phyloP scores from a whole-genome alignment of 2,113 vertebrate genomes.

The Pygoscelis antarcticus region DNA sequence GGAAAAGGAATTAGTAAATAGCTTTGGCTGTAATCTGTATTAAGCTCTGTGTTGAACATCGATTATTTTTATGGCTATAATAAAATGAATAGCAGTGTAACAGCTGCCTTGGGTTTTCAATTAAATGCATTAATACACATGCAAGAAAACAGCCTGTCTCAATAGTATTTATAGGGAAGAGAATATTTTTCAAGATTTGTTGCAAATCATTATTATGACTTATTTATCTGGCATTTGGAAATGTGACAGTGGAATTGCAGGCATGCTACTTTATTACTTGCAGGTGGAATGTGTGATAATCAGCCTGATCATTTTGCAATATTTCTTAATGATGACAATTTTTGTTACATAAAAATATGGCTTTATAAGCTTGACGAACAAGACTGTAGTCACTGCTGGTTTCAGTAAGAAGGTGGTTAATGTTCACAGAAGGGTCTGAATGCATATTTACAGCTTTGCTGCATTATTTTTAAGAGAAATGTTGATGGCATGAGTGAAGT shows the following conservation, averaged over 20 bases:
- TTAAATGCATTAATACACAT: conserved; percentile 43
- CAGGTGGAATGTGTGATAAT: conserved; percentile 17
- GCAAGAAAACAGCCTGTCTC: conserved; percentile 38
- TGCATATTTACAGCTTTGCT: neutral
- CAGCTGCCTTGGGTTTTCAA: conserved; percentile 53
- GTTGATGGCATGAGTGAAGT: neutral
- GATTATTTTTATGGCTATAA: conserved; percentile 52
- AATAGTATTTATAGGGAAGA: conserved; percentile 21
- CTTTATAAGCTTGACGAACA: neutral
- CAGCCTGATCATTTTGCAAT: neutral
- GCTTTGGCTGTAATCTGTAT: conserved; percentile 39
- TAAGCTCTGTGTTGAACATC: conserved; percentile 34
- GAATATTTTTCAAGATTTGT: conserved; percentile 16
- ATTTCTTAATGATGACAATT: neutral
- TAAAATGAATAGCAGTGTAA: conserved; percentile 36
- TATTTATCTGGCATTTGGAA: neutral
- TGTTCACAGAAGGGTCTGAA: neutral
- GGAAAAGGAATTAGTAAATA: conserved; percentile 37
- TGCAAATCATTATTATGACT: neutral
- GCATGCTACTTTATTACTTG: conserved; percentile 37
- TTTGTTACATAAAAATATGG: neutral
- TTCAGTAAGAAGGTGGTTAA: neutral
- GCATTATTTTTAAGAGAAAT: neutral
- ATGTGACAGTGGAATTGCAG: neutral
- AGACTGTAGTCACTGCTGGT: neutral